A percentile compares a stretch with the other conserved stretches of the same genome.
These are phyloP conservation scores for Bugulina stolonifera DNA, from an alignment of 2,888 invertebrate species.

Conservation along the genomic window DNA sequence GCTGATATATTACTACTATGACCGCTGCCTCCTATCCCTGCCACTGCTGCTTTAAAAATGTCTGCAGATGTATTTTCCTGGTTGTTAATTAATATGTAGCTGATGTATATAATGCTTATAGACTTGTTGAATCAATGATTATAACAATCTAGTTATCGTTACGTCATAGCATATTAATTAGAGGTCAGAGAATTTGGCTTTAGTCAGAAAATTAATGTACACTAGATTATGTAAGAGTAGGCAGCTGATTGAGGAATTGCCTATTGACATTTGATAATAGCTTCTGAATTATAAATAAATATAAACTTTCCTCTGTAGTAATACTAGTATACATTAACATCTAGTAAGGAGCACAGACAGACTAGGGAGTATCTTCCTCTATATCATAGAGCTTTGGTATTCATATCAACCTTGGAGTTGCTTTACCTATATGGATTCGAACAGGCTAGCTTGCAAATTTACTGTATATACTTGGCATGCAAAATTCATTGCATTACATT, in stretches of 20 bases:
- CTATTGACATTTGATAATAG: constrained; percentile 13
- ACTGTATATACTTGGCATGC: too few relatives aligned
- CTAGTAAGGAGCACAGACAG: too few relatives aligned
- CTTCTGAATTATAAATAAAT: not conserved
- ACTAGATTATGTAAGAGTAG: not conserved
- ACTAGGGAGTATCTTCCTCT: too few relatives aligned
- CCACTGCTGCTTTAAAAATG: not conserved
- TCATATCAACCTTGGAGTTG: too few relatives aligned
- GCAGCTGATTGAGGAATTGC: not conserved
- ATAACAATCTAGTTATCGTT: not conserved
- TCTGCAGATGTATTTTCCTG: not conserved
- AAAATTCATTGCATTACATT: too few relatives aligned
- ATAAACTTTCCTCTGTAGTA: not conserved
- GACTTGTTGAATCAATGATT: not conserved
- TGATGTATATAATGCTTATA: constrained; percentile 18
- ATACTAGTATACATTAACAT: not conserved
- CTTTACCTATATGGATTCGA: too few relatives aligned
- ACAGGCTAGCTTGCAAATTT: too few relatives aligned
- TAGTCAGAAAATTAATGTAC: not conserved
- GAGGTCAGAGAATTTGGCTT: not conserved
- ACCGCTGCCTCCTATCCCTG: too few relatives aligned
- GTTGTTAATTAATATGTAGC: not conserved
- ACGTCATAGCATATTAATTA: not conserved
- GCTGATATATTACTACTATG: too few relatives aligned
- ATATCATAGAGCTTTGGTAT: too few relatives aligned